Evolutionary conservation across 2,888 invertebrate genomes (phyloP), one percentile per base, ranked within the genome.

Genomic region (Acronicta alni): DNA sequence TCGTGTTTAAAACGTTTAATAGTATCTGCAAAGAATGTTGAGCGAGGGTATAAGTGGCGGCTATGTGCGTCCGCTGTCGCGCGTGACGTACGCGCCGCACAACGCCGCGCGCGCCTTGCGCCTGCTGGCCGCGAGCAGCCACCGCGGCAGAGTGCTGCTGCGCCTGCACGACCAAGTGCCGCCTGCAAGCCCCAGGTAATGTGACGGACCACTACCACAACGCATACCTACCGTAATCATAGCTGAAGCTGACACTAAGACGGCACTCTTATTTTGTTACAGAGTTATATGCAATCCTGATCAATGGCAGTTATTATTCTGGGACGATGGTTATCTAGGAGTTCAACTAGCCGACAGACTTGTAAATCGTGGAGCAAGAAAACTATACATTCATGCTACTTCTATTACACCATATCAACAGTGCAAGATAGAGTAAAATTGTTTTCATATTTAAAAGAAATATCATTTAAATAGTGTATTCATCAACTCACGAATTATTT

Each of bases 41-140:
- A 80, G 79, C 17, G 85, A 87, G 8, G 89, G 90, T 0, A 88
- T 91, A 20, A 90, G n/a, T n/a, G n/a, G n/a, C n/a, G n/a, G n/a
- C n/a, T n/a, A n/a, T n/a, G n/a, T n/a, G n/a, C n/a, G n/a, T n/a
- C n/a, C n/a, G n/a, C n/a, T n/a, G n/a, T n/a, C n/a, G n/a, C n/a
- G n/a, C n/a, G n/a, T n/a, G n/a, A n/a, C n/a, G n/a, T n/a, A n/a
- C n/a, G n/a, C n/a, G n/a, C n/a, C n/a, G n/a, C n/a, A n/a, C n/a
- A n/a, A n/a, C n/a, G n/a, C n/a, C n/a, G n/a, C n/a, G n/a, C n/a
- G n/a, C n/a, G n/a, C n/a, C n/a, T n/a, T n/a, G n/a, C n/a, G n/a
- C n/a, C n/a, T n/a, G n/a, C n/a, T n/a, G n/a, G n/a, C n/a, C n/a
- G n/a, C n/a, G n/a, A n/a, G n/a, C n/a, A n/a, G n/a, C n/a, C n/a